Evolutionary conservation across 2,113 vertebrate species (phyloP), one percentile per base, ranked within the genome.

Genomic region (Otolemur garnettii): DNA sequence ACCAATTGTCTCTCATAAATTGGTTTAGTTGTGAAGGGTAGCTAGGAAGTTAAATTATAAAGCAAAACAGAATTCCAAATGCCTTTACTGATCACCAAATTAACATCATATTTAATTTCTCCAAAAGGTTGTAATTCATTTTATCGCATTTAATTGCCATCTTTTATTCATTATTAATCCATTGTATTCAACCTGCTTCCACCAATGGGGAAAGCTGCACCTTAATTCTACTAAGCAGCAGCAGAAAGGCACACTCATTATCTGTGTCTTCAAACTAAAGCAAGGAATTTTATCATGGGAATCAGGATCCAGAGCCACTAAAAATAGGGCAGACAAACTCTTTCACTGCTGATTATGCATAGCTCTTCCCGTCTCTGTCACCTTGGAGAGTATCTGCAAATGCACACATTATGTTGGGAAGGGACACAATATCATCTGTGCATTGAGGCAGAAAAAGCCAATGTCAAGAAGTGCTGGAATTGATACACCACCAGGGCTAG

Each of bases 71-170:
- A 95, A 96, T 90, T 95, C 66, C 59, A 94, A 82, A 86, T 66
- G 68, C 30, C 18, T 62, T 64, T 87, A 96, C 50, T 92, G 95
- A 96, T 96, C 90, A 96, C 33, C 84, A 97, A 96, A 95, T 97
- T 96, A 96, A 97, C 71, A 93, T 5, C 77, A 96, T 45, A 93
- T 96, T 95, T 77, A 87, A 90, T 96, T 94, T 92, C 83, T 94
- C 77, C 42, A 45, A 82, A 93, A 96, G 91, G 93, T 81, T 97
- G 80, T 96, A 95, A 96, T 92, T 97, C 77, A 96, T 94, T 96
- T 91, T 80, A 84, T 83, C 75, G 55, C 55, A 69, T 80, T 94
- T 97, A 95, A 93, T 96, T 92, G 79, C 91, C 89, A 64, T 94
- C 22, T 78, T 95, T 97, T 84, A 95, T 68, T 62, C 66, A 93